These are phyloP conservation scores for Netelia inedita DNA, from an alignment of 2,888 invertebrate genomes.

Conservation along the genomic window DNA sequence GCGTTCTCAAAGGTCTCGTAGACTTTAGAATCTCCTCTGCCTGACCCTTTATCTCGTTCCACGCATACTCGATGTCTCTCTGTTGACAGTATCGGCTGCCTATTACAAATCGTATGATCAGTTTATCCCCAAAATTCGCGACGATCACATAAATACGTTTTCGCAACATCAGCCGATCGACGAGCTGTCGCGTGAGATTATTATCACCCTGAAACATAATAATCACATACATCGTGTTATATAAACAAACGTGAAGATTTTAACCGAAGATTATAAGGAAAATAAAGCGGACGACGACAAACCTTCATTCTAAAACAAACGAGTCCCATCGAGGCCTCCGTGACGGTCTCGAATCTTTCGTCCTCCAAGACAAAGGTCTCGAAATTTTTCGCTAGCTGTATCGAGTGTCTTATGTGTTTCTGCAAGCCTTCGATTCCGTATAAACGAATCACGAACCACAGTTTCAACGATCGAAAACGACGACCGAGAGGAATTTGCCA, in stretches of 20 bases:
- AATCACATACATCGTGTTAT: neutral
- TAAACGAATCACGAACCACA: constrained; percentile 96
- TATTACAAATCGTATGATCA: constrained; percentile 93
- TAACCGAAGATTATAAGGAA: neutral
- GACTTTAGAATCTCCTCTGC: constrained; percentile 83
- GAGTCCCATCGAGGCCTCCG: constrained; percentile 91
- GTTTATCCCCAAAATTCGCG: constrained; percentile 89
- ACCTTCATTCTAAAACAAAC: constrained; percentile 96
- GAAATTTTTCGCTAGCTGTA: constrained; percentile 92
- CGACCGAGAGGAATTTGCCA: constrained; percentile 96
- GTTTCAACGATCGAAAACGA: constrained; percentile 94
- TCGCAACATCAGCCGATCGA: constrained; percentile 90
- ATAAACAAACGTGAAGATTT: neutral
- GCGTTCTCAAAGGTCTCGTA: constrained; percentile 35
- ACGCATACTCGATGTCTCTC: constrained; percentile 91
- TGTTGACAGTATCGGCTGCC: constrained; percentile 91
- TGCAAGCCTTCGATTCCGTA: constrained; percentile 94
- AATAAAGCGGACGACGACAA: neutral
- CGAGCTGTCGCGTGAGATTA: constrained; percentile 89
- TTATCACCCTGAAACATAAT: constrained; percentile 87
- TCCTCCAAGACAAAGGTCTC: constrained; percentile 90
- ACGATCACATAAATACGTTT: constrained; percentile 94
- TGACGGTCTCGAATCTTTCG: constrained; percentile 92
- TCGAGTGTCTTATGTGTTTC: constrained; percentile 91
- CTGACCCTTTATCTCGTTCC: constrained; percentile 89